Base-by-base conservation (phyloP, 2,113 vertebrate species). In the Potamarius usumacintae region DNA sequence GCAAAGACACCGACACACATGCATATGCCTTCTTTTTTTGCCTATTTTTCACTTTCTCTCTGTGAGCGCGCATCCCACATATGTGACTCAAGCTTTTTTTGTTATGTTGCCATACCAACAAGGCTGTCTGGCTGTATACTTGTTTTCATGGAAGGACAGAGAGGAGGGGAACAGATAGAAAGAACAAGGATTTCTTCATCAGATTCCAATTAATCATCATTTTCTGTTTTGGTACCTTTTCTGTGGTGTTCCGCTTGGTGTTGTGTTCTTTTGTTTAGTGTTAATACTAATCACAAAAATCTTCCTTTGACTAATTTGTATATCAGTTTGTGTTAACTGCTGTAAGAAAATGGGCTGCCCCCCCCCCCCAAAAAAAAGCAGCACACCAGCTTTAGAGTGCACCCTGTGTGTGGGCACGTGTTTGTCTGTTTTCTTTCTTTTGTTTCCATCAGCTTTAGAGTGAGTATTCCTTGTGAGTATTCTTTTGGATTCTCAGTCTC, bases 31-130 rank as follows among this genome's bases (percentile, higher is more conserved):
- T 65, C 18, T 65, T 27, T 63, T 58, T 55, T 60, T 58, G 12
- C 77, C 14, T 67, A 58, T 58, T 18, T 77, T 20, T 55, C 82
- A 5, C 42, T 17, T 42, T 82, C 55, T 65, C 2, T 30, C 7
- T 69, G 57, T 42, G 8, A 82, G 65, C 11, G 20, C 78, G 42
- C 77, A 52, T 85, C 79, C 79, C 69, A 89, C 83, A 57, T 60
- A 81, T 42, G 65, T 89, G 90, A 88, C 85, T 88, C 85, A 90
- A 90, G 87, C 85, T 82, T 87, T 86, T 88, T 88, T 82, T 65
- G 0, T 65, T 76, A 77, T 85, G 89, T 90, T 85, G 76, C 85
- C 87, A 90, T 87, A 88, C 67, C 89, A 82, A 90, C 89, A 52
- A 82, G 85, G 87, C 85, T 86, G 67, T 65, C 86, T 78, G 85